Percentiles rank a stretch among this genome's conserved stretches.
phyloP scores from a whole-genome alignment of 2,888 invertebrate species.

The Drosophila infuscata region DNA sequence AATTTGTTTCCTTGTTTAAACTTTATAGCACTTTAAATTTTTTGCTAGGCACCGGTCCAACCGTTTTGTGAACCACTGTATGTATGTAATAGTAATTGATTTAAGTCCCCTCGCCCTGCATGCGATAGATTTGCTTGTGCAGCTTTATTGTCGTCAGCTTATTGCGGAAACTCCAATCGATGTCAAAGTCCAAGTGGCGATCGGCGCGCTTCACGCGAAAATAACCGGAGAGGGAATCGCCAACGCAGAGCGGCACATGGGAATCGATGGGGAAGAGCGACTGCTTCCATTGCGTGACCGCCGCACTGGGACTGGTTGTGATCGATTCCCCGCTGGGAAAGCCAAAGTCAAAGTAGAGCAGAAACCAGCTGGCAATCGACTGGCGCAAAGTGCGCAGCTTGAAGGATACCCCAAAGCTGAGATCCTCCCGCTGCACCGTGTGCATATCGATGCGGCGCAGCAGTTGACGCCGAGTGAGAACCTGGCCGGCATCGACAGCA shows the following conservation, averaged over 20 bases:
- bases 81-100: background rate
- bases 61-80: no score
- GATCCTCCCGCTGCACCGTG: constrained; percentile 22
- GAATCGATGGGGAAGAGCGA: constrained; percentile 49
- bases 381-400: constrained; percentile 31
- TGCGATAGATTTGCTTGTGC: constrained; percentile 56
- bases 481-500: constrained; percentile 7
- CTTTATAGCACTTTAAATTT: no score
- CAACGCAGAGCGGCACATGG: constrained; percentile 39
- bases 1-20: no score
- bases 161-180: constrained; percentile 45
- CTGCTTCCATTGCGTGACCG: constrained; percentile 52
- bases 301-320: constrained; percentile 32
- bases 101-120: constrained; percentile 26
- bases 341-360: constrained; percentile 50
- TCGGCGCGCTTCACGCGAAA: constrained; percentile 28
- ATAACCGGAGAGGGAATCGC: constrained; percentile 22
- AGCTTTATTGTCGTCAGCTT: constrained; percentile 18
- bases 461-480: constrained; percentile 33
- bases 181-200: constrained; percentile 51
- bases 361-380: constrained; percentile 39
- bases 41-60: no score
- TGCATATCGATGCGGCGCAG: constrained; percentile 39
- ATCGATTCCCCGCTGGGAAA: constrained; percentile 28
- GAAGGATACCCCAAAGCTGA: constrained; percentile 46